Conservation (phyloP, 92 coral and sea anemone species). For the Porites evermanni region DNA sequence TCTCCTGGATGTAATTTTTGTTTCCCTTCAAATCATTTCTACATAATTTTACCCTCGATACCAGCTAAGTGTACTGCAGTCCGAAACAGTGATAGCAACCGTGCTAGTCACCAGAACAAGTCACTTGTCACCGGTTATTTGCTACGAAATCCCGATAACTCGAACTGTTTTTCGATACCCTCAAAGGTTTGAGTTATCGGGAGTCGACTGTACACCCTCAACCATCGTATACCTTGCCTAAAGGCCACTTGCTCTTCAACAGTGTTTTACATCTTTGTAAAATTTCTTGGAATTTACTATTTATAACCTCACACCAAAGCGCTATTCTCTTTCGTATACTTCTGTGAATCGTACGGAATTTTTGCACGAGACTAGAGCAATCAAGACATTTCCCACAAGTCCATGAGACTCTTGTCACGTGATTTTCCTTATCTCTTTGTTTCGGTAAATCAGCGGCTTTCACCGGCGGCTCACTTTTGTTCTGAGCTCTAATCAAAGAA, state of each 20-base stretch:
- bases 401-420: neutral
- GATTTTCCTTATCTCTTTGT: neutral
- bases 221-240: constrained; percentile 32
- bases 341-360: neutral
- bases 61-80: too few relatives aligned
- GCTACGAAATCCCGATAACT: too few relatives aligned
- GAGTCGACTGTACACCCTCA: neutral
- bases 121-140: too few relatives aligned
- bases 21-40: too few relatives aligned
- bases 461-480: constrained; percentile 48
- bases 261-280: constrained; percentile 4
- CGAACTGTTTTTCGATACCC: neutral
- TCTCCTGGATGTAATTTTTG: too few relatives aligned
- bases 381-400: neutral
- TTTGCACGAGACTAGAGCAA: neutral
- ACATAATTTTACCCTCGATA: too few relatives aligned
- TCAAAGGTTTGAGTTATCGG: neutral
- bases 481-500: constrained; percentile 23
- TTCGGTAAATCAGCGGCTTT: constrained; percentile 34
- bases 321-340: neutral
- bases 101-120: too few relatives aligned
- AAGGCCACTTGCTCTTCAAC: constrained; percentile 40
- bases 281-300: constrained; percentile 19
- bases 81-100: too few relatives aligned
- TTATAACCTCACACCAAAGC: neutral